A percentile compares a stretch with the other conserved stretches of the same genome.
Conservation (phyloP, 2,888 invertebrate genomes). For the Caenorhabditis imperialis region DNA sequence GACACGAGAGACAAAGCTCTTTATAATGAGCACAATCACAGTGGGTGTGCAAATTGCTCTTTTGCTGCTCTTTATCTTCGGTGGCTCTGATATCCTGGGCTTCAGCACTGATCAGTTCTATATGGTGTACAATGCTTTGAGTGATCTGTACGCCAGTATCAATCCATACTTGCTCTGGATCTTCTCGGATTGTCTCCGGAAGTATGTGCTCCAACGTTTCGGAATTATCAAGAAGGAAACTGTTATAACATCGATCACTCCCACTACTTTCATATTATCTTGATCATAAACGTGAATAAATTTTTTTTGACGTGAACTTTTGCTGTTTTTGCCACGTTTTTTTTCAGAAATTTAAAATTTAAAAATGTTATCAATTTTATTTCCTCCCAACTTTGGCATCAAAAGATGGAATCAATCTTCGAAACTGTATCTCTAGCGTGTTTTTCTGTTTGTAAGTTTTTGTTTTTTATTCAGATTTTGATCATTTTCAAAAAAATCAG, state of each 20-base stretch:
- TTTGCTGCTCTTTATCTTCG: conserved; percentile 32
- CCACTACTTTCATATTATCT: conserved; percentile 18
- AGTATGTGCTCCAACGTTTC: conserved; percentile 25
- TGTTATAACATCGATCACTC: conserved; percentile 12
- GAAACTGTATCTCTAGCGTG: too few relatives aligned
- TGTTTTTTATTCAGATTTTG: too few relatives aligned
- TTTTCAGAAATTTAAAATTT: not conserved
- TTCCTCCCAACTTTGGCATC: too few relatives aligned
- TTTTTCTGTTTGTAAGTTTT: too few relatives aligned
- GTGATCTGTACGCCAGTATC: conserved; percentile 45
- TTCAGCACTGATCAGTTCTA: conserved; percentile 41
- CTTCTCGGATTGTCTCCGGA: conserved; percentile 37
- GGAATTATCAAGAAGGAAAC: conserved; percentile 22
- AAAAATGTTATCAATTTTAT: too few relatives aligned
- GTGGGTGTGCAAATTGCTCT: conserved; percentile 32
- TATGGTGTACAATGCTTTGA: conserved; percentile 45
- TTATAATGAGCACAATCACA: conserved; percentile 44
- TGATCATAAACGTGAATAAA: conserved; percentile 7
- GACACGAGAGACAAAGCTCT: conserved; percentile 27
- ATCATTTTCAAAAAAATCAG: too few relatives aligned
- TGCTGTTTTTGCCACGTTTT: not conserved
- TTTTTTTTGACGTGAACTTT: not conserved
- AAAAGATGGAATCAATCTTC: too few relatives aligned
- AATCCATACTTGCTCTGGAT: conserved; percentile 49
- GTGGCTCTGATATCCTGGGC: conserved; percentile 32